Percentiles rank a stretch among this genome's conserved stretches.
phyloP scores from a whole-genome alignment of 2,888 invertebrate genomes.

The Spilosoma lubricipeda region DNA sequence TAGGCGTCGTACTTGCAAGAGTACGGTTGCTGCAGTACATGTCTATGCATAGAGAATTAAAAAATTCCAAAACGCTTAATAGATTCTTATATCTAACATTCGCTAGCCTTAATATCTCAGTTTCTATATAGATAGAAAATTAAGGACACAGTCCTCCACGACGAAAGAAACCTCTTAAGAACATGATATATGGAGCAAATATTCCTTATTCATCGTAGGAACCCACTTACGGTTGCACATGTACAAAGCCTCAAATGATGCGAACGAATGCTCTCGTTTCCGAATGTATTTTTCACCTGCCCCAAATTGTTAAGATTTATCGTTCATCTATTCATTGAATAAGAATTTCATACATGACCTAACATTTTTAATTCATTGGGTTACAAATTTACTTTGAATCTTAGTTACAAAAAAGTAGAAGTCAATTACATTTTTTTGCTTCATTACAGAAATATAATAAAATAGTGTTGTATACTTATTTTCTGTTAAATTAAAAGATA shows the following conservation, averaged over 20 bases:
- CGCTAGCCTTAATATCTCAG: background rate
- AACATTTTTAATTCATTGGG: slow-evolving; percentile 20
- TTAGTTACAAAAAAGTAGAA: background rate
- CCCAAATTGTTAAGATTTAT: slow-evolving; percentile 25
- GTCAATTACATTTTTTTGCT: too few relatives aligned
- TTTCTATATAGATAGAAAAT: background rate
- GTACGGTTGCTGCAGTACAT: too few relatives aligned
- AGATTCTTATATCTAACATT: background rate
- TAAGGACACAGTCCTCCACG: background rate
- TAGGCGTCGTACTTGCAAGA: too few relatives aligned
- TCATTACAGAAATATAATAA: background rate
- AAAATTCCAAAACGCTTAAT: too few relatives aligned
- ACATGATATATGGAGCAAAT: slow-evolving; percentile 13
- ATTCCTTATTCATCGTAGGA: slow-evolving; percentile 8
- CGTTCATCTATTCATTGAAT: slow-evolving; percentile 23
- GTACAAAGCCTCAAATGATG: slow-evolving; percentile 22
- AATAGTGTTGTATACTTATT: background rate
- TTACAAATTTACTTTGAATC: background rate
- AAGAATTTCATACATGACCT: slow-evolving; percentile 20
- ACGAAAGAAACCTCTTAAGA: slow-evolving; percentile 10
- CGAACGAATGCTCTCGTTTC: slow-evolving; percentile 16
- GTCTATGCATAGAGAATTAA: too few relatives aligned
- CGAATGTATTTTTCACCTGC: slow-evolving; percentile 18
- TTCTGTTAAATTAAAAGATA: too few relatives aligned
- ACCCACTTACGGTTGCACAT: slow-evolving; percentile 18